phyloP scores from a whole-genome alignment of 2,888 invertebrate species.

The Argyresthia albistria region DNA sequence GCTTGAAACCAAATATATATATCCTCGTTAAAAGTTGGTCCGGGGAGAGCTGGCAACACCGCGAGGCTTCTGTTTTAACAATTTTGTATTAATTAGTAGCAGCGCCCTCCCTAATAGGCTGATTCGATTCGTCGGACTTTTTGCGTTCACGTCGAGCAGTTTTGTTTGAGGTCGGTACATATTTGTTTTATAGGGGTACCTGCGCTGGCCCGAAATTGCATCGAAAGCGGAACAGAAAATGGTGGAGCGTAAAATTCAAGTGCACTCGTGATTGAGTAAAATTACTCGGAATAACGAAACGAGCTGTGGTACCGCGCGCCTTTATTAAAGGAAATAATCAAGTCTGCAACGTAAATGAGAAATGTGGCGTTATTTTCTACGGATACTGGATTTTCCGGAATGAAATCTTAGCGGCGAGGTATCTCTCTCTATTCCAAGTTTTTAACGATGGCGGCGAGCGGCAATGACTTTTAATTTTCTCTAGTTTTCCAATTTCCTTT shows the following conservation, averaged over 20 bases:
- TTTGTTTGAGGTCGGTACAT: neutral
- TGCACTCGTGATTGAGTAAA: neutral
- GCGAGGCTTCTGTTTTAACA: constrained; percentile 55
- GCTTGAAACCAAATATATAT: constrained; percentile 65
- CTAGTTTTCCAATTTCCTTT: constrained; percentile 25
- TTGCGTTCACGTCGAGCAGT: constrained; percentile 14
- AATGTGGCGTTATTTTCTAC: neutral
- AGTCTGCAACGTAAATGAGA: too few species aligned
- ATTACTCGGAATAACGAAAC: neutral
- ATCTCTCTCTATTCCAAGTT: too few species aligned
- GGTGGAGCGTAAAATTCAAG: neutral
- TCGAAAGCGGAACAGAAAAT: neutral
- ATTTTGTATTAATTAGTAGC: constrained; percentile 70
- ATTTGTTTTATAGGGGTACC: too few species aligned
- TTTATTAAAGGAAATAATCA: too few species aligned
- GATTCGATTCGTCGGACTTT: constrained; percentile 46
- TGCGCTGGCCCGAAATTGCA: neutral
- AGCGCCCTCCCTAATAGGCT: constrained; percentile 49
- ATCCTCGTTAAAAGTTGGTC: constrained; percentile 72
- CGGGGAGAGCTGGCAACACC: constrained; percentile 37
- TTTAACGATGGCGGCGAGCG: constrained; percentile 5
- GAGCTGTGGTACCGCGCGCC: too few species aligned
- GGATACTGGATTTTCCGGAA: neutral
- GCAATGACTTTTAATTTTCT: constrained; percentile 34
- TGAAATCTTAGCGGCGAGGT: neutral